phyloP scores from a whole-genome alignment of 2,888 invertebrate genomes.

The Camponotus fellah region DNA sequence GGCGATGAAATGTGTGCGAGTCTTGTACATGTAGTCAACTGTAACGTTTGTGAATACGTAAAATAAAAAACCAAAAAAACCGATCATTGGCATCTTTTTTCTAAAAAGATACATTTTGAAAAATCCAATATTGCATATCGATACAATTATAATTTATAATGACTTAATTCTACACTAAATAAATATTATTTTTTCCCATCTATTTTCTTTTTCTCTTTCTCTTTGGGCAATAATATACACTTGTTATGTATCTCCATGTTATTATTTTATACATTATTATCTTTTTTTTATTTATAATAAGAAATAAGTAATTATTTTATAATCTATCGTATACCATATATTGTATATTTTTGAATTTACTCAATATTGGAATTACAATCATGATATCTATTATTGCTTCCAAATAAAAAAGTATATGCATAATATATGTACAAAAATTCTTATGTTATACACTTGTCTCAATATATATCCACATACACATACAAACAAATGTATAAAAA shows the following conservation, averaged over 20 bases:
- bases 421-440: background rate
- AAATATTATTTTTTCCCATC: no score
- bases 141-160: background rate
- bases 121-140: background rate
- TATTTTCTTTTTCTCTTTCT: no score
- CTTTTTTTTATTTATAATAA: no score
- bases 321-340: no score
- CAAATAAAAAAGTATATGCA: background rate
- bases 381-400: no score
- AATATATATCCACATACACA: background rate
- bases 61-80: slow-evolving; percentile 81
- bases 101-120: background rate
- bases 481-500: background rate
- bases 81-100: slow-evolving; percentile 18
- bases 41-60: slow-evolving; percentile 84
- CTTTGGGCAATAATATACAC: no score
- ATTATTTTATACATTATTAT: no score
- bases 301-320: no score
- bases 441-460: background rate
- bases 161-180: background rate
- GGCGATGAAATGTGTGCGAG: slow-evolving; percentile 69
- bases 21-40: slow-evolving; percentile 81
- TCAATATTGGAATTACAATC: no score
- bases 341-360: no score
- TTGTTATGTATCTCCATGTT: no score